Evolutionary conservation across 2,113 vertebrate genomes (phyloP).

Genomic region (Eupsittula cactorum): DNA sequence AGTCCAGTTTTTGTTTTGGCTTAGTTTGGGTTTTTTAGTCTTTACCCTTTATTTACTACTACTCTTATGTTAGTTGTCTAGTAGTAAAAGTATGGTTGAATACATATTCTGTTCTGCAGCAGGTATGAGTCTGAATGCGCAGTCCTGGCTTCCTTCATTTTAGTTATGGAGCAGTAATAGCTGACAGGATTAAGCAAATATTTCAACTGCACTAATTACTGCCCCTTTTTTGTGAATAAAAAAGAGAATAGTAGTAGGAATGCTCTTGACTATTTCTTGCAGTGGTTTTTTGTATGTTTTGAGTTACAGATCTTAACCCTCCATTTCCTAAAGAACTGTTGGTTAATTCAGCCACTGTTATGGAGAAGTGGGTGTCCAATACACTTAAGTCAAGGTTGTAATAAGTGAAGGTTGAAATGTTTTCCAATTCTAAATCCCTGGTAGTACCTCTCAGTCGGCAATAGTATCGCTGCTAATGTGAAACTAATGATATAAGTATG

Average conservation of each 20-base stretch:
- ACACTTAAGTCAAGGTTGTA: not conserved
- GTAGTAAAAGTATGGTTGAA: not conserved
- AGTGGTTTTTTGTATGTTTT: not conserved
- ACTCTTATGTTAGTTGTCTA: not conserved
- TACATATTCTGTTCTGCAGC: not conserved
- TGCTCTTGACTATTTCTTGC: not conserved
- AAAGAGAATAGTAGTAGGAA: not conserved
- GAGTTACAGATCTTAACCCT: not conserved
- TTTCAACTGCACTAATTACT: not conserved
- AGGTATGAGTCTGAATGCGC: not conserved
- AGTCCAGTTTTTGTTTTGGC: rapidly evolving
- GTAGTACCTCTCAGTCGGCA: not conserved
- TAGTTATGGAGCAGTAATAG: not conserved
- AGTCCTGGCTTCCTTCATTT: not conserved
- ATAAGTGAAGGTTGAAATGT: not conserved
- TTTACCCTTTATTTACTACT: not conserved
- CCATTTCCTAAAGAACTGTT: not conserved
- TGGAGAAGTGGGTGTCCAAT: not conserved
- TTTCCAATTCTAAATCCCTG: not conserved
- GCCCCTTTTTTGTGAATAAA: not conserved
- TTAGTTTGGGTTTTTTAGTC: not conserved
- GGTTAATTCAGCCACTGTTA: not conserved
- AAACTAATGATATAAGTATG: not conserved
- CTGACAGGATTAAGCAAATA: not conserved
- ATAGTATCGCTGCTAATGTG: not conserved